Base-by-base conservation (phyloP, 2,888 invertebrate species). In the Tipula lateralis region DNA sequence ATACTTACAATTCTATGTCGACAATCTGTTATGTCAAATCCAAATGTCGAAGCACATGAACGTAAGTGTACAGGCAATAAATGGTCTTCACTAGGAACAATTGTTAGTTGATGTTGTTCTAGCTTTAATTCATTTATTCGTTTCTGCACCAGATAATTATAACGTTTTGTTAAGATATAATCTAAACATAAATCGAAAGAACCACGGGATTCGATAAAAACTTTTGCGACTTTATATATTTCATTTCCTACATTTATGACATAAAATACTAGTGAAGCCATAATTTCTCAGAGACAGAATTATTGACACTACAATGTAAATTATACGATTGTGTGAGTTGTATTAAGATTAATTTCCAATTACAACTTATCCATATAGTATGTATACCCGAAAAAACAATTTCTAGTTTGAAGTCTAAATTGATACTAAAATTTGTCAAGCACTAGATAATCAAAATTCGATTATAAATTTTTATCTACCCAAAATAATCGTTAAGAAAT, bases 181-280 rank as follows among this genome's bases (percentile, higher is more conserved):
- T 82, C 29, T 16, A 30, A 6, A 82, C 82, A 82, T 32, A 16
- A 29, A 82, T 32, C 32, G 29, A 82, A 82, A 16, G 82, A 82
- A 30, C 82, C 29, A n/a, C 82, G 30, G 5, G 82, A 82, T 82
- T 4, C 9, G 16, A 30, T 16, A 30, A 82, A 82, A 30, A 82
- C n/a, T 82, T 82, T 82, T 7, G 82, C 29, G 9, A 82, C 9
- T 30, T 30, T 30, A 82, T 82, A 82, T 7, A 82, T 30, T 30
- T 82, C 82, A 19, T 29, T 82, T 6, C 30, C 82, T n/a, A 82
- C 82, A 32, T 82, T 82, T 82, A 32, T 32, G 32, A 82, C 29
- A 12, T 82, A 82, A 32, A 82, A 29, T 82, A 82, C 82, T 30
- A 82, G 13, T 16, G 82, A 29, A 82, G 82, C 82, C 82, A 82